Conservation (phyloP, 2,797 vertebrate species). For the Parambassis ranga region DNA sequence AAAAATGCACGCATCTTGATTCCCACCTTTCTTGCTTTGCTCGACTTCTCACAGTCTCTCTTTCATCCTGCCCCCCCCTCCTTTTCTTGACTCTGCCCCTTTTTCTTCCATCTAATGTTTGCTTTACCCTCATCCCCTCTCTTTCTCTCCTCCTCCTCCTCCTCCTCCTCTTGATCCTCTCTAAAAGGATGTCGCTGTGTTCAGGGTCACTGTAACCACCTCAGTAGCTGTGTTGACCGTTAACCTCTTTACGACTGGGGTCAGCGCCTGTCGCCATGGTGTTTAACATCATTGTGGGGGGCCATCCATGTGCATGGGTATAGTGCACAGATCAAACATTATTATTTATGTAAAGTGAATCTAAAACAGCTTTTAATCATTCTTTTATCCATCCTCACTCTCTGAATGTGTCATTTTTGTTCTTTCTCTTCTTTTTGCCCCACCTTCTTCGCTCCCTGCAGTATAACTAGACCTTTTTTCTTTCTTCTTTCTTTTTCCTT, state of each 20-base stretch:
- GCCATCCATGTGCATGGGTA: slow-evolving; percentile 21
- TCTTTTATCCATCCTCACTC: slow-evolving; percentile 18
- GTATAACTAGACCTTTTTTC: slow-evolving; percentile 33
- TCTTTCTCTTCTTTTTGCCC: background rate
- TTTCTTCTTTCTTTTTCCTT: no score
- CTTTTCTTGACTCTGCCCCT: background rate
- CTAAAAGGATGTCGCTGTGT: slow-evolving; percentile 64
- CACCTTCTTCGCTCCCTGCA: slow-evolving; percentile 9
- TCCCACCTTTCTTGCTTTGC: background rate
- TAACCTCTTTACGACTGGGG: slow-evolving; percentile 68
- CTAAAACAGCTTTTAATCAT: slow-evolving; percentile 55
- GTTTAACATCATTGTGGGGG: slow-evolving; percentile 67
- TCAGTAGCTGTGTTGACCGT: slow-evolving; percentile 56
- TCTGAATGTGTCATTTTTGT: background rate
- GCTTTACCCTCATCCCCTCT: slow-evolving; percentile 23
- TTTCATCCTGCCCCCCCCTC: background rate
- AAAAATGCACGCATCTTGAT: no score
- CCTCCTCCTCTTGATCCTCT: slow-evolving; percentile 27
- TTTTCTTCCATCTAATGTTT: slow-evolving; percentile 27
- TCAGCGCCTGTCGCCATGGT: slow-evolving; percentile 65
- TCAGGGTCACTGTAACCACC: slow-evolving; percentile 61
- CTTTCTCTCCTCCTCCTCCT: slow-evolving; percentile 21
- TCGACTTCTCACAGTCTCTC: background rate
- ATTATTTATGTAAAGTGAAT: slow-evolving; percentile 27
- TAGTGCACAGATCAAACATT: slow-evolving; percentile 37